phyloP scores from a whole-genome alignment of 2,888 invertebrate genomes.

The Drosophila antonietae region DNA sequence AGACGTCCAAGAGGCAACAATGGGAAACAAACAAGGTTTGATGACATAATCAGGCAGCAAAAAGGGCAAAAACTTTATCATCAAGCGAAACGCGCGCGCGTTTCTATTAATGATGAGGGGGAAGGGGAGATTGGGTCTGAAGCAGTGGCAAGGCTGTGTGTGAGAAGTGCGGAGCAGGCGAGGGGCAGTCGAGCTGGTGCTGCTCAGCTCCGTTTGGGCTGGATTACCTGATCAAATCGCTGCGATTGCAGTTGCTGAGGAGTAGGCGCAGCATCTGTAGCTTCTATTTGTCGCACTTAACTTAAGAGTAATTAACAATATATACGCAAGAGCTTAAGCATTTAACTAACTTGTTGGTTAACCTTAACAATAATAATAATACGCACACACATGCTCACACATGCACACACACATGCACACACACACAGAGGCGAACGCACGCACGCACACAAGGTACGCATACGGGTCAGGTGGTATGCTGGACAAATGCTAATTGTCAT shows the following conservation, averaged over 20 bases:
- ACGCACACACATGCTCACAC: conserved; percentile 21
- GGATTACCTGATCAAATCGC: conserved; percentile 72
- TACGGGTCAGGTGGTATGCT: conserved; percentile 7
- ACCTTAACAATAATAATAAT: conserved; percentile 62
- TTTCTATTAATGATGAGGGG: background rate
- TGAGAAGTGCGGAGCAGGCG: background rate
- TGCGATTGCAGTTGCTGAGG: conserved; percentile 70
- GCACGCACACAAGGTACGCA: conserved; percentile 16
- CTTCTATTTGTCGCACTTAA: conserved; percentile 44
- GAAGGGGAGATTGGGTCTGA: background rate
- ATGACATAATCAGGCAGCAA: conserved; percentile 69
- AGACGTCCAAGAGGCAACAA: background rate
- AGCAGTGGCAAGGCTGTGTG: background rate
- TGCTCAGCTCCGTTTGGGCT: background rate
- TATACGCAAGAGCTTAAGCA: conserved; percentile 64
- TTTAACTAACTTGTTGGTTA: conserved; percentile 59
- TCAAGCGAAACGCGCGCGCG: conserved; percentile 21
- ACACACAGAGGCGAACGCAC: background rate
- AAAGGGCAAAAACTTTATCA: conserved; percentile 47
- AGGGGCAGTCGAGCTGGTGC: background rate
- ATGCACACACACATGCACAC: background rate
- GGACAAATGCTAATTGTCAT: conserved; percentile 21
- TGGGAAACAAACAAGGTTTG: conserved; percentile 21
- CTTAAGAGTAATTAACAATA: conserved; percentile 58
- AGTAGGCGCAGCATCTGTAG: conserved; percentile 76